Base-by-base conservation (phyloP, 2,797 vertebrate genomes). In the Oceanodroma leucorhoa region DNA sequence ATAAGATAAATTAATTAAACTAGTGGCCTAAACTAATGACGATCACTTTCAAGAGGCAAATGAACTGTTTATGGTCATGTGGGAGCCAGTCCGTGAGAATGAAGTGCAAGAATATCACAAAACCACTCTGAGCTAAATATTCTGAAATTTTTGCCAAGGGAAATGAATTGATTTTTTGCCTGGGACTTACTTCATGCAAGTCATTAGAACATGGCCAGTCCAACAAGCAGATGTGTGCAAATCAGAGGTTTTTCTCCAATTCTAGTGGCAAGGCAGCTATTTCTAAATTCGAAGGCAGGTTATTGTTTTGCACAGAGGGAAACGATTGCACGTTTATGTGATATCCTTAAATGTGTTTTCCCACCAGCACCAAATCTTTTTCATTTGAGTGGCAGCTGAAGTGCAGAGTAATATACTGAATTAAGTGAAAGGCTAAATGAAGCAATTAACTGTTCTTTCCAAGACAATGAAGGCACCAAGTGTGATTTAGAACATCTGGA, bases 391-490 rank as follows among this genome's bases (percentile, higher is more conserved):
- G 83, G 90, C 85, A 97, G 89, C 76, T 95, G 90, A 96, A 97
- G 85, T 95, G 82, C 69, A 64, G 88, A 85, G 32, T 93, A 89
- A 95, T 95, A 90, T 76, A 50, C 60, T 93, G 87, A 97, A 96
- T 97, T 95, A 96, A 96, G 67, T 75, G 87, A 96, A 95, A 46
- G 46, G 48, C 90, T 97, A 97, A 97, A 96, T 96, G 94, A 97
- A 86, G 94, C 87, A 96, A 96, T 97, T 97, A 96, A 96, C 55
- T 69, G 84, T 95, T 96, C 72, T 90, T 84, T 96, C 45, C 51
- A 78, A 69, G 70, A 91, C 87, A 94, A 89, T 66, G 77, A 88
- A 84, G 24, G 70, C 87, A 78, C 72, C 48, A 83, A 69, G 50
- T 9, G 54, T 93, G 94, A 87, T 94, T 55, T 41, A 94, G 80